Evolutionary conservation across 2,113 vertebrate species (phyloP).

Genomic region (Heptranchias perlo): DNA sequence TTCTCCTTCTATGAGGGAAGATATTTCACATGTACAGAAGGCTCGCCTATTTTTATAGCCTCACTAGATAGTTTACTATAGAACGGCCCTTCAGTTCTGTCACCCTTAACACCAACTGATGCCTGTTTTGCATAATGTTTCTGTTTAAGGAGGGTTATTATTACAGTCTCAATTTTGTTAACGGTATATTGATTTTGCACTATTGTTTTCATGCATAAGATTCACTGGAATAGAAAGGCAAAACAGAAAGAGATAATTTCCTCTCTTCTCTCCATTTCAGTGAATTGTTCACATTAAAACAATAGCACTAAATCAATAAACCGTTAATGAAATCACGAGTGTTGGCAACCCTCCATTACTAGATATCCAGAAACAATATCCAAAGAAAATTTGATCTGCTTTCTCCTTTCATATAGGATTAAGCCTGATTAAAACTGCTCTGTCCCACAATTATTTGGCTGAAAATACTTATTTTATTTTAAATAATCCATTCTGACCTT

Average conservation of each 20-base stretch:
- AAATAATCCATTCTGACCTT: conserved; percentile 34
- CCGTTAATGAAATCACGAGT: conserved; percentile 13
- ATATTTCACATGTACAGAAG: neutral
- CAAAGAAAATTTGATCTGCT: conserved; percentile 36
- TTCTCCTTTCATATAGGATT: conserved; percentile 26
- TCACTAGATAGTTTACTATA: neutral
- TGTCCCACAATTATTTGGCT: conserved; percentile 29
- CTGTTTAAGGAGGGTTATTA: neutral
- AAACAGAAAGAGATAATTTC: conserved; percentile 3
- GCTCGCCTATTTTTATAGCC: neutral
- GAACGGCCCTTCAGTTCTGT: neutral
- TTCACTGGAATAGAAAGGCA: conserved; percentile 10
- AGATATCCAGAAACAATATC: conserved; percentile 16
- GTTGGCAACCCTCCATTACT: conserved; percentile 14
- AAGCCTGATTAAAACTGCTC: conserved; percentile 23
- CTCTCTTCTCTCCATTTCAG: neutral
- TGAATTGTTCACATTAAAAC: conserved; percentile 30
- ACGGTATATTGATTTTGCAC: neutral
- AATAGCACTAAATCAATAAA: conserved; percentile 28
- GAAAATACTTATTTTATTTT: conserved; percentile 23
- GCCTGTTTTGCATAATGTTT: neutral
- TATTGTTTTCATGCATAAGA: conserved; percentile 20
- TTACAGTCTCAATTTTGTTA: neutral
- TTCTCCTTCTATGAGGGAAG: neutral
- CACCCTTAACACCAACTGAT: neutral